Base-by-base conservation (phyloP, 2,888 invertebrate species). In the Eudasyphora cyanicolor region DNA sequence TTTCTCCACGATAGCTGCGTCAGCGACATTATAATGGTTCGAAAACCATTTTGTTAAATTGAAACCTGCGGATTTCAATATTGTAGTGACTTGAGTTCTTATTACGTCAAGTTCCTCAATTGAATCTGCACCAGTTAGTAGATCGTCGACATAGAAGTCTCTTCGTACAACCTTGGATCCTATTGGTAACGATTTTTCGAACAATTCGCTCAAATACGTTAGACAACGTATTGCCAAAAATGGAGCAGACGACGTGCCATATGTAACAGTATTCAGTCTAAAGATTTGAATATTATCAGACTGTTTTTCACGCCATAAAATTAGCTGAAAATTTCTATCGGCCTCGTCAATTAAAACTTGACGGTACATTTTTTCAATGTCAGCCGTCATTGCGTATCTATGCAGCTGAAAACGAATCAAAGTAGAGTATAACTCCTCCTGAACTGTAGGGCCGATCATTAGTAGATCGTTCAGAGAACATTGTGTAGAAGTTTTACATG, bases 381-480 rank as follows among this genome's bases (percentile, higher is more conserved):
- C n/a, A n/a, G n/a, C n/a, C n/a, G n/a, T n/a, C n/a, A n/a, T n/a
- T n/a, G 69, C 51, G 21, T 51, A 71, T 17, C 19, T 75, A 5
- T 73, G 35, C 27, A 73, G 10, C 10, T 62, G 54, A 73, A 82
- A 64, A 1, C 71, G 21, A 1, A 64, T 32, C 10, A 76, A 24
- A 42, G 42, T 32, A n/a, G n/a, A n/a, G n/a, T n/a, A n/a, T n/a
- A n/a, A n/a, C n/a, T n/a, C n/a, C n/a, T n/a, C n/a, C n/a, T 77
- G 74, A n/a, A 82, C 54, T 1, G 64, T 79, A 4, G 76, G 76
- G 4, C 81, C 51, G 32, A 82, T 51, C 77, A 77, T 79, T 12
- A 85, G 70, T 2, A 73, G 71, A n/a, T 83, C 81, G 78, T 85
- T 85, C 45, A 85, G 32, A 1, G 80, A 71, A 5, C 49, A 12